A percentile compares a stretch with the other conserved stretches of the same genome.
Evolutionary conservation across 2,797 vertebrate genomes (phyloP).

Genomic region (Cynopterus sphinx): DNA sequence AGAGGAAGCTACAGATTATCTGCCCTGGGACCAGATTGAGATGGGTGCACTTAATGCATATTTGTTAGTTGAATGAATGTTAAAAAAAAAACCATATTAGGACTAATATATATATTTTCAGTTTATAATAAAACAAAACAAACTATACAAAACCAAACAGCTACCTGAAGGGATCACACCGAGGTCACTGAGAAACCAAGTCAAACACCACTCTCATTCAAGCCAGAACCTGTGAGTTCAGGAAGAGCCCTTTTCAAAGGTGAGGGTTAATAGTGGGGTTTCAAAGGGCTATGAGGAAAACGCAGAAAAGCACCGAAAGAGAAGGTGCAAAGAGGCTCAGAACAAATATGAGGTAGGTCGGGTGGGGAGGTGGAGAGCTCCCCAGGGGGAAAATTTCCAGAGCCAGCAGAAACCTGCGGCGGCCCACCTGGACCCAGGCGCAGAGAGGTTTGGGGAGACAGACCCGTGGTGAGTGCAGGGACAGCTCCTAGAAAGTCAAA

Average conservation of each 20-base stretch:
- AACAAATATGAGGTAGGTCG: rapidly evolving
- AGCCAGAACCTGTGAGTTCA: neutral
- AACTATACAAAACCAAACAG: neutral
- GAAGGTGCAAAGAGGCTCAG: neutral
- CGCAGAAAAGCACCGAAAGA: neutral
- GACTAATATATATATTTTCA: neutral
- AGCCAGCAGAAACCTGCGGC: rapidly evolving
- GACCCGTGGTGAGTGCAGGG: neutral
- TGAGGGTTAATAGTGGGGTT: neutral
- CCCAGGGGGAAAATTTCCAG: neutral
- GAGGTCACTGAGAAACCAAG: neutral
- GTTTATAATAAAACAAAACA: constrained; percentile 33
- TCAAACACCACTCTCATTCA: neutral
- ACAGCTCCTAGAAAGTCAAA: neutral
- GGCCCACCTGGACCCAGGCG: rapidly evolving
- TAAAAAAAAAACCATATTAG: neutral
- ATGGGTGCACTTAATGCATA: neutral
- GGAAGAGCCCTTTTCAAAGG: neutral
- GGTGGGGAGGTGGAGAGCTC: rapidly evolving
- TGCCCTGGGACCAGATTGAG: neutral
- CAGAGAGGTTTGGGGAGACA: neutral
- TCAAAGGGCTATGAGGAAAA: neutral
- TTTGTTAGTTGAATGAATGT: neutral
- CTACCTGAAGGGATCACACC: neutral
- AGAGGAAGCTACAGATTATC: too few relatives aligned